These are phyloP conservation scores for Poeciliopsis presidionis DNA, from an alignment of 2,797 vertebrate species.

Conservation along the genomic window DNA sequence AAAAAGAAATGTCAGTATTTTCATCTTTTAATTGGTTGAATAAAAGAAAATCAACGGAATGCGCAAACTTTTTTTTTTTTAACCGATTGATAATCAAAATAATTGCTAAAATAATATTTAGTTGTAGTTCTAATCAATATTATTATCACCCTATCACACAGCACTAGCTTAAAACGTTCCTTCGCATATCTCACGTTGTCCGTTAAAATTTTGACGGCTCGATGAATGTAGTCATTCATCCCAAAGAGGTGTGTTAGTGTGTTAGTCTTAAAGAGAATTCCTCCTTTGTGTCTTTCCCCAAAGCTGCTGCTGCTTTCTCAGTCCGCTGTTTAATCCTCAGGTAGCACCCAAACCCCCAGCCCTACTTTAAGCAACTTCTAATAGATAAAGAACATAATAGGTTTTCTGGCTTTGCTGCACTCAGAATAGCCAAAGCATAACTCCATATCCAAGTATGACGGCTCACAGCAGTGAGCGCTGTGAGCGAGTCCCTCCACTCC, in stretches of 20 bases:
- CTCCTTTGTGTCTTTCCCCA: constrained; percentile 38
- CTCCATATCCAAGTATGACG: constrained; percentile 12
- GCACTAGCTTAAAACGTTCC: constrained; percentile 16
- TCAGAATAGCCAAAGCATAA: background rate
- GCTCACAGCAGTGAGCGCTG: constrained; percentile 12
- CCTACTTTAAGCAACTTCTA: constrained; percentile 32
- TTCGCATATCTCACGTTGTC: background rate
- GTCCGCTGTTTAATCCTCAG: constrained; percentile 26
- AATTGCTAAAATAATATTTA: too few relatives aligned
- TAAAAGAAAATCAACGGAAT: too few relatives aligned
- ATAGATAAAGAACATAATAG: constrained; percentile 5
- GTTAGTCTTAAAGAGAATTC: constrained; percentile 9
- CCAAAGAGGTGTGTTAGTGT: constrained; percentile 8
- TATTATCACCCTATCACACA: background rate
- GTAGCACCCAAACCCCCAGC: constrained; percentile 9
- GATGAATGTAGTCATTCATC: constrained; percentile 12
- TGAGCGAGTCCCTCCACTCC: constrained; percentile 59
- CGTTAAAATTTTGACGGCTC: constrained; percentile 2
- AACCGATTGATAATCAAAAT: too few relatives aligned
- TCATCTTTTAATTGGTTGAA: too few relatives aligned
- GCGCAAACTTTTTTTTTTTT: too few relatives aligned
- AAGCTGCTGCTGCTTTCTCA: constrained; percentile 14
- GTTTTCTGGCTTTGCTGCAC: background rate
- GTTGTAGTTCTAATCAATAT: background rate
- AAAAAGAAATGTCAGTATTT: too few relatives aligned